These are phyloP conservation scores for Sebastes hopkinsi DNA, from an alignment of 2,797 vertebrate genomes.

Conservation along the genomic window DNA sequence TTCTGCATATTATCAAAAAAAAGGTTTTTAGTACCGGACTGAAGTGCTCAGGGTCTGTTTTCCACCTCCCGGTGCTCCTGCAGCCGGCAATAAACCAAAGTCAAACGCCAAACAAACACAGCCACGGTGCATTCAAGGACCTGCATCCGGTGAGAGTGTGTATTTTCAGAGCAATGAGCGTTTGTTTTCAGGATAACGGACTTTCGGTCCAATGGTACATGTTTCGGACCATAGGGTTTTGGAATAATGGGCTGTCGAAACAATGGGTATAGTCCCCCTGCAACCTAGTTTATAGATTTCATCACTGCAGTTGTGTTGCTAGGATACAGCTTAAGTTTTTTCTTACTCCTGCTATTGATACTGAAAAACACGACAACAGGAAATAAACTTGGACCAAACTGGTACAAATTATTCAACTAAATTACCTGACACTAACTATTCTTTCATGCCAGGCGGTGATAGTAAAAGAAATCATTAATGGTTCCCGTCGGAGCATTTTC, in stretches of 20 bases:
- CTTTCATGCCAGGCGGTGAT: neutral
- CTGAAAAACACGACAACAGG: neutral
- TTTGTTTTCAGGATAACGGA: neutral
- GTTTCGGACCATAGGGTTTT: neutral
- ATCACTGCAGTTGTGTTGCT: conserved; percentile 18
- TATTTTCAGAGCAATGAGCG: neutral
- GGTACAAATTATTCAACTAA: neutral
- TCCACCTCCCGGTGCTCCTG: neutral
- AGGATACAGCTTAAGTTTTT: conserved; percentile 27
- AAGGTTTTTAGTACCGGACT: neutral
- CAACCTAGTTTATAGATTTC: conserved; percentile 19
- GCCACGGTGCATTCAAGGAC: conserved; percentile 4
- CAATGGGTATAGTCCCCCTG: neutral
- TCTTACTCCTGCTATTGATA: neutral
- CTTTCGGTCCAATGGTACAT: neutral
- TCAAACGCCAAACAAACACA: conserved; percentile 21
- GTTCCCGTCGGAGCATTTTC: conserved; percentile 33
- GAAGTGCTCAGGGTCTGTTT: conserved; percentile 12
- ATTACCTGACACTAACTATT: neutral
- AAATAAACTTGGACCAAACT: neutral
- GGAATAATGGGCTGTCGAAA: neutral
- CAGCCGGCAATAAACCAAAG: conserved; percentile 7
- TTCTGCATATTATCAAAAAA: neutral
- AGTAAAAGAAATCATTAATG: neutral
- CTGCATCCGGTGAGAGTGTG: neutral